Percentiles rank a stretch among this genome's conserved stretches.
phyloP scores from a whole-genome alignment of 1,140 invertebrate species.

The Drosophila persimilis region DNA sequence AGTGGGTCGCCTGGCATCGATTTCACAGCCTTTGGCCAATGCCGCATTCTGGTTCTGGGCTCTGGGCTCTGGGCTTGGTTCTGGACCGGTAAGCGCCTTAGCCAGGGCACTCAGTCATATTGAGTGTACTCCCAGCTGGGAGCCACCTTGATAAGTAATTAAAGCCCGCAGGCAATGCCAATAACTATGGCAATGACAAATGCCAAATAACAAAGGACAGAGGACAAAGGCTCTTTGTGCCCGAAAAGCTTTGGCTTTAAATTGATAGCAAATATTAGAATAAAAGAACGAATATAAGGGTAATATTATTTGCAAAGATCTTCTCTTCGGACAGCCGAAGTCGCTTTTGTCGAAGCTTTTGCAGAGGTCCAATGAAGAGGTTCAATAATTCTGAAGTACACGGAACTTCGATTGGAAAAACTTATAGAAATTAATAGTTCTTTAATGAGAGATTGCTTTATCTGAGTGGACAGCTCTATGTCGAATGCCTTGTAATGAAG shows the following conservation, averaged over 20 bases:
- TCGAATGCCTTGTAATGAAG: too few relatives aligned
- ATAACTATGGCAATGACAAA: slow-evolving; percentile 35
- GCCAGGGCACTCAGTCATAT: slow-evolving; percentile 5
- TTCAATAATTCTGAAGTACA: too few relatives aligned
- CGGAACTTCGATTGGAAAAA: too few relatives aligned
- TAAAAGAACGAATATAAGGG: neutral
- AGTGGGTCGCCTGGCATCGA: too few relatives aligned
- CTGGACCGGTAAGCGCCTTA: slow-evolving; percentile 35
- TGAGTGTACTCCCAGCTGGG: neutral
- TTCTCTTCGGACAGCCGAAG: slow-evolving; percentile 24
- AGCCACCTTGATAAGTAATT: slow-evolving; percentile 40
- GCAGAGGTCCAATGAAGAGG: too few relatives aligned
- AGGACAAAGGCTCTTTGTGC: slow-evolving; percentile 17
- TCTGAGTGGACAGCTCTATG: too few relatives aligned
- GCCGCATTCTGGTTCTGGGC: neutral
- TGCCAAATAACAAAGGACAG: slow-evolving; percentile 6
- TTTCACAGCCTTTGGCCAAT: too few relatives aligned
- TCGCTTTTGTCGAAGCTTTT: neutral
- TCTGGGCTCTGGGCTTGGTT: neutral
- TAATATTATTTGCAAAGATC: neutral
- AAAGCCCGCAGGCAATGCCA: slow-evolving; percentile 28
- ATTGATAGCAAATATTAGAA: slow-evolving; percentile 17
- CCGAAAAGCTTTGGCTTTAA: neutral
- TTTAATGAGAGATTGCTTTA: too few relatives aligned
- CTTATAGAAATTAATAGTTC: too few relatives aligned